Percentiles rank a stretch among this genome's conserved stretches.
phyloP scores from a whole-genome alignment of 2,888 invertebrate species.

The Pseudococcus viburni region DNA sequence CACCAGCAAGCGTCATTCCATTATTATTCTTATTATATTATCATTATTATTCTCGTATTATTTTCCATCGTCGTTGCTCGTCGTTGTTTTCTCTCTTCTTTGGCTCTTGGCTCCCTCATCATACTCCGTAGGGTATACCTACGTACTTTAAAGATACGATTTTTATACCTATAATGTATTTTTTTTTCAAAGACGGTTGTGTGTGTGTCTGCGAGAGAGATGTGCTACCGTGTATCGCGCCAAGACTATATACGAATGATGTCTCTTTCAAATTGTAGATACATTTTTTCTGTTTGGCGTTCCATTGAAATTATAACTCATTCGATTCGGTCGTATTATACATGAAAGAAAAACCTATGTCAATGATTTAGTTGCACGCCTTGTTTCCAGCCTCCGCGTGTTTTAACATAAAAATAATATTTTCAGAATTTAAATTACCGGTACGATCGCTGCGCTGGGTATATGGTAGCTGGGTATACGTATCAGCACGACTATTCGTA shows the following conservation, averaged over 20 bases:
- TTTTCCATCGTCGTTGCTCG: background rate
- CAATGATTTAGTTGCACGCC: conserved; percentile 57
- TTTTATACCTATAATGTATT: background rate
- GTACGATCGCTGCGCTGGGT: background rate
- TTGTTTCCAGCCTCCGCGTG: conserved; percentile 34
- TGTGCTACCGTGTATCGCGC: conserved; percentile 3
- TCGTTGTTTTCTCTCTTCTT: background rate
- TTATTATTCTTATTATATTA: conserved; percentile 59
- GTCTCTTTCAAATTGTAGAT: conserved; percentile 43
- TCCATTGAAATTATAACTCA: conserved; percentile 56
- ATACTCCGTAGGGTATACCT: background rate
- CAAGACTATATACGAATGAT: conserved; percentile 25
- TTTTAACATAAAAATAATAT: conserved; percentile 57
- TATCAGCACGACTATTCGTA: background rate
- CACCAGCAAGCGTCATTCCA: conserved; percentile 1
- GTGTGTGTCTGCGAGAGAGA: background rate
- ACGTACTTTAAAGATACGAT: background rate
- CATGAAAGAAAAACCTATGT: conserved; percentile 45
- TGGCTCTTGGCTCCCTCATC: background rate
- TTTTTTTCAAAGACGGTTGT: background rate
- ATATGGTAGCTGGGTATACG: background rate
- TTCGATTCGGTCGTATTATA: conserved; percentile 48
- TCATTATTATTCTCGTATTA: conserved; percentile 63
- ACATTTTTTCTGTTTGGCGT: conserved; percentile 17
- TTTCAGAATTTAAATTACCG: conserved; percentile 53